These are phyloP conservation scores for Dyspetes luteomarginatus DNA, from an alignment of 2,888 invertebrate genomes.

Conservation along the genomic window DNA sequence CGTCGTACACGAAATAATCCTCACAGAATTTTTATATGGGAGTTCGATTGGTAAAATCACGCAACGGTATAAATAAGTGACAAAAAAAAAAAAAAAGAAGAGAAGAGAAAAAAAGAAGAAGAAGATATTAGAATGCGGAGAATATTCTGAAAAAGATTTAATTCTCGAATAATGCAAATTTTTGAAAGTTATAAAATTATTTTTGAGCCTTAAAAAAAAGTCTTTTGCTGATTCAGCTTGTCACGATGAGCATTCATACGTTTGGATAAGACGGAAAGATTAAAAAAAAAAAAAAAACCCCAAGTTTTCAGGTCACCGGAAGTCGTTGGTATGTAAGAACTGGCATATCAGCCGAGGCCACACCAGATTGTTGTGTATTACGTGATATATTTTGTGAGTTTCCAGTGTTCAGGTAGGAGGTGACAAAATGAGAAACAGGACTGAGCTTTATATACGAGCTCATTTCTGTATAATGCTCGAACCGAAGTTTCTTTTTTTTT, in stretches of 20 bases:
- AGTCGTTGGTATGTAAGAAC: conserved; percentile 58
- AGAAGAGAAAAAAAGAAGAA: too few relatives aligned
- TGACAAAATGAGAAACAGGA: conserved; percentile 13
- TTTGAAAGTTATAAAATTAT: too few relatives aligned
- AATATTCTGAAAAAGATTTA: too few relatives aligned
- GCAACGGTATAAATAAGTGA: too few relatives aligned
- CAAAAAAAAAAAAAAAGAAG: too few relatives aligned
- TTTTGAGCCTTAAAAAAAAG: too few relatives aligned
- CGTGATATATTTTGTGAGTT: neutral
- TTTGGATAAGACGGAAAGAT: conserved; percentile 56
- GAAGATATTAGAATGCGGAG: too few relatives aligned
- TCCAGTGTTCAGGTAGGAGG: neutral
- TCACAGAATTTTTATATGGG: too few relatives aligned
- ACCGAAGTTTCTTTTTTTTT: neutral
- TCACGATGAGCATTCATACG: conserved; percentile 5
- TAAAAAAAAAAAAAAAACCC: conserved; percentile 35
- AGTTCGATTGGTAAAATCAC: neutral
- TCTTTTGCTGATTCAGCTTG: too few relatives aligned
- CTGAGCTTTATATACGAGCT: conserved; percentile 7
- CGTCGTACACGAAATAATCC: conserved; percentile 1
- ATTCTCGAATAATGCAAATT: too few relatives aligned
- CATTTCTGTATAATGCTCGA: conserved; percentile 30
- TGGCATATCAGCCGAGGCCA: conserved; percentile 41
- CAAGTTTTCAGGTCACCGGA: conserved; percentile 70
- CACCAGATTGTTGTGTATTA: conserved; percentile 16